These are phyloP conservation scores for Mionectes macconnelli DNA, from an alignment of 2,113 vertebrate species.

Conservation along the genomic window DNA sequence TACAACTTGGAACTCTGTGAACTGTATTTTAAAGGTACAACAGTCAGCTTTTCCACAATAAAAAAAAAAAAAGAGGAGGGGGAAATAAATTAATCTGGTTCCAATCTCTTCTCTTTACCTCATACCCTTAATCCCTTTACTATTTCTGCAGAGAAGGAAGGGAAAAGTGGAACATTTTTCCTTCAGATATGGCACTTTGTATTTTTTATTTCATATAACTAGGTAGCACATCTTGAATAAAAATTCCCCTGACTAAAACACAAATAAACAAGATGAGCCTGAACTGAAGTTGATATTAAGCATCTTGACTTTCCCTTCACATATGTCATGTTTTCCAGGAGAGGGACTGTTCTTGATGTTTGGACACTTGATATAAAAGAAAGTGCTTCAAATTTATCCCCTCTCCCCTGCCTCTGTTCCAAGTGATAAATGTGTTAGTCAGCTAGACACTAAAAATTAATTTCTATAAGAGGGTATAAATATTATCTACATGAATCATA, in stretches of 20 bases:
- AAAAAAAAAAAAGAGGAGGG: neutral
- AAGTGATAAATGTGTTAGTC: neutral
- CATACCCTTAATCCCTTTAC: neutral
- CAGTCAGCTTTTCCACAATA: neutral
- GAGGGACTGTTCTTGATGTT: neutral
- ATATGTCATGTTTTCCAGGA: neutral
- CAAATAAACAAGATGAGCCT: neutral
- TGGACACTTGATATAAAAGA: neutral
- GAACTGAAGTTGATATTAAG: neutral
- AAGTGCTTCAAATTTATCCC: neutral
- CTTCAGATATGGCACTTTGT: neutral
- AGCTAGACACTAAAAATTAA: neutral
- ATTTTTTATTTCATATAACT: neutral
- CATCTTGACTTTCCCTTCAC: neutral
- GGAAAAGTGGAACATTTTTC: neutral
- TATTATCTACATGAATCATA: neutral
- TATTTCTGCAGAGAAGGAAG: neutral
- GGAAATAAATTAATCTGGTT: neutral
- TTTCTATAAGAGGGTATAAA: neutral
- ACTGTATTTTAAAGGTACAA: neutral
- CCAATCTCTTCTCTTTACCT: neutral
- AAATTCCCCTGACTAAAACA: neutral
- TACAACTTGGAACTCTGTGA: neutral
- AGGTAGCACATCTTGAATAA: neutral
- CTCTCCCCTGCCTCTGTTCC: accelerated